phyloP scores from a whole-genome alignment of 2,797 vertebrate genomes.

The Pipistrellus kuhlii region DNA sequence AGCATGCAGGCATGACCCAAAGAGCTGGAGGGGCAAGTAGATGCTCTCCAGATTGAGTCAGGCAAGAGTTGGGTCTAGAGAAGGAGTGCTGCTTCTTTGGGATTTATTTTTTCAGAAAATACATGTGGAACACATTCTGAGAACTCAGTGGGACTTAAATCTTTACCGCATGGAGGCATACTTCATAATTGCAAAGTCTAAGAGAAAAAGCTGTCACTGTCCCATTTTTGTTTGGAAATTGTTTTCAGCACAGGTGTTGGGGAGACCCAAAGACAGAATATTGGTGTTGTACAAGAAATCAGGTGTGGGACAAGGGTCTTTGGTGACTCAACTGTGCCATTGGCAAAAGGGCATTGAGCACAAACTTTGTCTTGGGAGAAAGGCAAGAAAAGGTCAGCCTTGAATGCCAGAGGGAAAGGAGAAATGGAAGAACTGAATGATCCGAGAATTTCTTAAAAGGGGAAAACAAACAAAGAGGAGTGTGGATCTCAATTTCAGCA shows the following conservation, averaged over 20 bases:
- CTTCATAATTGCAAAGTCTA: not conserved
- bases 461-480: not conserved
- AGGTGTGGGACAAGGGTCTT: not conserved
- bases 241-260: not conserved
- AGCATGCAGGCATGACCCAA: not conserved
- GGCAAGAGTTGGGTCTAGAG: not conserved
- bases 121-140: not conserved
- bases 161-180: not conserved
- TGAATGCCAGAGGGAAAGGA: not conserved
- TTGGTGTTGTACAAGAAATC: not conserved
- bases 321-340: not conserved
- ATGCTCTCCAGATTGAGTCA: not conserved
- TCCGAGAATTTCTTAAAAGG: not conserved
- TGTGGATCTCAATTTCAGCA: not conserved
- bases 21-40: too few species aligned
- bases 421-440: not conserved
- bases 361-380: not conserved
- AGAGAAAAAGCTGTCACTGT: not conserved
- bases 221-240: not conserved
- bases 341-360: not conserved
- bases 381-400: not conserved
- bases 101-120: not conserved
- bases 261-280: not conserved
- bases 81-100: not conserved
- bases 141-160: not conserved